A percentile compares a stretch with the other conserved stretches of the same genome.
phyloP scores from a whole-genome alignment of 2,888 invertebrate species.

The Cynaeus angustus region DNA sequence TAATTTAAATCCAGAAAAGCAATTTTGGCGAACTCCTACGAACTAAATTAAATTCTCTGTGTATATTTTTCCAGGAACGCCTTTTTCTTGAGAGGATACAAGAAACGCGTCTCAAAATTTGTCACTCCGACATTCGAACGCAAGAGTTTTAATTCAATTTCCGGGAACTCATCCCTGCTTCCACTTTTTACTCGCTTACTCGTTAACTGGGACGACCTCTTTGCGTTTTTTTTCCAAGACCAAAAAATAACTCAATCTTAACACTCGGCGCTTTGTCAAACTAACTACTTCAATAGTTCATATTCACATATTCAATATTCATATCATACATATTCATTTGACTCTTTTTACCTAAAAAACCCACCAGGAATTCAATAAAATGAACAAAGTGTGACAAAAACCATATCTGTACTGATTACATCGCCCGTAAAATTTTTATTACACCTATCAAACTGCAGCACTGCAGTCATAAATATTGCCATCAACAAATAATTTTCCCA shows the following conservation, averaged over 20 bases:
- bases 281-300: no score
- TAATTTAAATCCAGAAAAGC: constrained; percentile 41
- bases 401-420: neutral
- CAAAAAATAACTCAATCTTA: neutral
- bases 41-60: constrained; percentile 33
- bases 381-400: neutral
- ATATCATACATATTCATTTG: no score
- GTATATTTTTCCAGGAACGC: constrained; percentile 22
- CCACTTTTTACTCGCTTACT: constrained; percentile 27
- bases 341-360: no score
- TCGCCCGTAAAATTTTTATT: constrained; percentile 2
- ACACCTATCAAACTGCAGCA: constrained; percentile 1
- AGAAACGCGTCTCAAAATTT: constrained; percentile 16
- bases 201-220: constrained; percentile 10
- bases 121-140: constrained; percentile 25
- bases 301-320: no score
- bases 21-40: constrained; percentile 24
- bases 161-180: constrained; percentile 19
- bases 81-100: constrained; percentile 16
- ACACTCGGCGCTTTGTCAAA: neutral
- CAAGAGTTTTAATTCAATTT: constrained; percentile 46
- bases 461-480: neutral
- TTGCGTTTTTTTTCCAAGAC: constrained; percentile 5
- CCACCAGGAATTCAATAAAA: no score
- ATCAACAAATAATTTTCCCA: constrained; percentile 2